Evolutionary conservation across 2,888 invertebrate species (phyloP), one percentile per base, ranked within the genome.

Genomic region (Drosophila picticornis): DNA sequence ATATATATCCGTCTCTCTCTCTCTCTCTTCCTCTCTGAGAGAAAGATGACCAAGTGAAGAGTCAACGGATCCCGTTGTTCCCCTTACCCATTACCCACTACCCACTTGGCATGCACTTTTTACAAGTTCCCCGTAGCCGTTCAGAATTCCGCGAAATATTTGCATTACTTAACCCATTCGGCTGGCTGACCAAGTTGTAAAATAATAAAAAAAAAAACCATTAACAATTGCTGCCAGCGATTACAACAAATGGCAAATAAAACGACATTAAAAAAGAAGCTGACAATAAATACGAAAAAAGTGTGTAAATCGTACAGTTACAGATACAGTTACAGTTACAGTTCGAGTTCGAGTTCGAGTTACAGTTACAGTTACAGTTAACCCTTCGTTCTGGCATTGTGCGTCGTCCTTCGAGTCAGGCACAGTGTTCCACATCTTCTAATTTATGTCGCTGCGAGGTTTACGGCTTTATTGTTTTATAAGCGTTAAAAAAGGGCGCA

Each of bases 391-490:
- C 83, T 67, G 51, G 50, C 46, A 46, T 46, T 46, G 46, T 43
- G 56, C 25, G 36, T 40, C 38, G 57, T 72, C 74, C 73, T 78
- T 76, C 63, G 25, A 16, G 16, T 16, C 46, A 16, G 48, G 29
- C 19, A 58, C 43, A 62, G 46, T 67, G 90, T 88, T 86, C 84
- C 81, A 86, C 73, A 90, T 85, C 86, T 85, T 80, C 84, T 83
- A 81, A 75, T 90, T 85, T 90, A 75, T 84, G 71, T 87, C 74
- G 85, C 68, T 71, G 22, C 75, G 68, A 72, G 61, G 74, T 90
- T 88, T 90, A 90, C 82, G 74, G 72, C 72, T 88, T 90, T 89
- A 88, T 88, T 89, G 81, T 82, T 88, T 90, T 88, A 88, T 70
- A 83, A 83, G 83, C 80, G 80, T 55, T 81, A 83, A 81, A 75